These are phyloP conservation scores for Oconnorella tubifera DNA, from an alignment of 2,888 invertebrate genomes.

Conservation along the genomic window DNA sequence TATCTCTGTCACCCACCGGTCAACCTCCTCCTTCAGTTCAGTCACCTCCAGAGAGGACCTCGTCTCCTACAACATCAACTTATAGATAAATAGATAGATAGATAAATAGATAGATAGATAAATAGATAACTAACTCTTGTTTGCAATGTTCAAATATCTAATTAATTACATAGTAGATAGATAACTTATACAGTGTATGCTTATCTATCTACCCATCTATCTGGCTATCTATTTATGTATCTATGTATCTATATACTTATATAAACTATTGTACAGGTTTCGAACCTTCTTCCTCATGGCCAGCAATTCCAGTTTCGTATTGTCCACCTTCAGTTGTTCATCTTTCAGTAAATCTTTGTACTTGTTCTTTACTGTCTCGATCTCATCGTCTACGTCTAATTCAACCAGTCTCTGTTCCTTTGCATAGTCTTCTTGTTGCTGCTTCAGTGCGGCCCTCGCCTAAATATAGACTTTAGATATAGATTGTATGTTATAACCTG, in stretches of 20 bases:
- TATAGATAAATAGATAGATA: too few relatives aligned
- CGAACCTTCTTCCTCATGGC: conserved; percentile 65
- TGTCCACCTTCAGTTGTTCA: conserved; percentile 71
- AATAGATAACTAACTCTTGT: conserved; percentile 72
- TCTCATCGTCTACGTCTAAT: conserved; percentile 79
- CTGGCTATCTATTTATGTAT: too few relatives aligned
- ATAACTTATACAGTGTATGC: too few relatives aligned
- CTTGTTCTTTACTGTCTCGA: conserved; percentile 70
- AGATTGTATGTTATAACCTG: conserved; percentile 82
- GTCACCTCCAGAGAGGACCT: conserved; percentile 57
- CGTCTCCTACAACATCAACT: conserved; percentile 68
- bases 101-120: too few relatives aligned
- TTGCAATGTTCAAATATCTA: too few relatives aligned
- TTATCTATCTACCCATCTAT: too few relatives aligned
- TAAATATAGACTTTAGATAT: conserved; percentile 75
- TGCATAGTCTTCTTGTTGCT: conserved; percentile 70
- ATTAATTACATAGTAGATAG: too few relatives aligned
- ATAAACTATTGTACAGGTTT: too few relatives aligned
- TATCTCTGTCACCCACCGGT: conserved; percentile 66
- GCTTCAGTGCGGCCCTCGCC: conserved; percentile 66
- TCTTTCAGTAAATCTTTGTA: conserved; percentile 71
- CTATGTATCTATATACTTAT: too few relatives aligned
- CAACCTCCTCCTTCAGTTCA: conserved; percentile 57
- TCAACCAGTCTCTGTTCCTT: conserved; percentile 74
- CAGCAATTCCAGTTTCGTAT: conserved; percentile 75